Evolutionary conservation across 2,888 invertebrate genomes (phyloP).

Genomic region (Caenorhabditis sp.): DNA sequence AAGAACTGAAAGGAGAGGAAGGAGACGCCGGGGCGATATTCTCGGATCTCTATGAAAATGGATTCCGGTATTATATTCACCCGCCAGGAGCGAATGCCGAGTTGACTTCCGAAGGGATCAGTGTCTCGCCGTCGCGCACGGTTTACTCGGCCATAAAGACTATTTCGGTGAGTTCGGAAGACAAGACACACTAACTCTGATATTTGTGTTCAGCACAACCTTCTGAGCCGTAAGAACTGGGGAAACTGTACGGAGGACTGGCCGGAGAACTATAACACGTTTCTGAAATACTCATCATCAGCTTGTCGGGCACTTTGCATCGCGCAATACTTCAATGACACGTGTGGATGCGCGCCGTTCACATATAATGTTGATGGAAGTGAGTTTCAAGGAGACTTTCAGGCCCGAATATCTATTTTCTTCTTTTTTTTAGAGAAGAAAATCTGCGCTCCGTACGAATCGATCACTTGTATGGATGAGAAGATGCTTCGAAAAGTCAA

Average conservation of each 20-base stretch:
- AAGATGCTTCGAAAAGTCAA: constrained; percentile 45
- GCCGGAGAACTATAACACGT: constrained; percentile 58
- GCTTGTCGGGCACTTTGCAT: constrained; percentile 67
- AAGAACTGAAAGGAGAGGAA: constrained; percentile 65
- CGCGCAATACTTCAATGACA: constrained; percentile 65
- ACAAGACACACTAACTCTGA: no score
- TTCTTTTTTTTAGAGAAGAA: constrained; percentile 54
- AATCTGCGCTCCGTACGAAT: constrained; percentile 69
- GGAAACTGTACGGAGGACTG: constrained; percentile 71
- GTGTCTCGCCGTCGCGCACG: constrained; percentile 76
- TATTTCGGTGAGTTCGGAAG: constrained; percentile 64
- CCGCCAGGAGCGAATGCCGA: constrained; percentile 69
- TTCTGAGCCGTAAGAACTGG: constrained; percentile 63
- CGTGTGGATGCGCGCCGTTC: constrained; percentile 71
- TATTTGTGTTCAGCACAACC: constrained; percentile 61
- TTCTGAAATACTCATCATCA: constrained; percentile 59
- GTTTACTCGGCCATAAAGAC: constrained; percentile 77
- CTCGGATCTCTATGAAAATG: constrained; percentile 75
- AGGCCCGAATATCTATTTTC: constrained; percentile 44
- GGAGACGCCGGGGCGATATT: constrained; percentile 66
- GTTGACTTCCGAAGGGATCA: constrained; percentile 78
- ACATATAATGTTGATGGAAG: constrained; percentile 71
- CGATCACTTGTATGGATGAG: constrained; percentile 67
- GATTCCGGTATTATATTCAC: constrained; percentile 79
- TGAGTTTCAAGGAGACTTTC: constrained; percentile 30